Conservation (phyloP, 2,888 invertebrate genomes). For the Thereva nobilitata region DNA sequence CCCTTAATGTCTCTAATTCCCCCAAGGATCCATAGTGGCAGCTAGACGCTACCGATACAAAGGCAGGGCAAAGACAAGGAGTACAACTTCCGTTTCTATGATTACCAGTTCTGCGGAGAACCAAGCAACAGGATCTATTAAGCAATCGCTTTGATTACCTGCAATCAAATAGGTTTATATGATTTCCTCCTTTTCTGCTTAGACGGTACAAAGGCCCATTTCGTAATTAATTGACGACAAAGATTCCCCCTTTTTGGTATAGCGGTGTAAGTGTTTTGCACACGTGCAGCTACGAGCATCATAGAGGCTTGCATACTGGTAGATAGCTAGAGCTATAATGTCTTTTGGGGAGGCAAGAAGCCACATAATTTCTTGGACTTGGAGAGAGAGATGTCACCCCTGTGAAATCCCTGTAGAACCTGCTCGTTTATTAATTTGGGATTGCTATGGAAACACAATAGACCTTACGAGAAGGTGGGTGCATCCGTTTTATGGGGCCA, state of each 20-base stretch:
- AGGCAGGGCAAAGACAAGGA: conserved; percentile 4
- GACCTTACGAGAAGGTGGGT: background rate
- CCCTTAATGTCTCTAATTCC: conserved; percentile 14
- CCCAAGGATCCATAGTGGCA: background rate
- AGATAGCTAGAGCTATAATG: background rate
- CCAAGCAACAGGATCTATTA: conserved; percentile 1
- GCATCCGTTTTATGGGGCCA: conserved; percentile 7
- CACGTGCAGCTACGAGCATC: background rate
- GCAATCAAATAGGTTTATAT: conserved; percentile 22
- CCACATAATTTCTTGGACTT: conserved; percentile 12
- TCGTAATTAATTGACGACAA: conserved; percentile 24
- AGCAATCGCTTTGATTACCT: conserved; percentile 11
- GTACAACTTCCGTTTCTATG: conserved; percentile 21
- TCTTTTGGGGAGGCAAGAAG: conserved; percentile 4
- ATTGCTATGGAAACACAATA: conserved; percentile 14
- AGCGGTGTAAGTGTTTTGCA: background rate
- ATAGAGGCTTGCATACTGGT: background rate
- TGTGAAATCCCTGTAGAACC: background rate
- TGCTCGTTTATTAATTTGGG: conserved; percentile 25
- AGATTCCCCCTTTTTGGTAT: background rate
- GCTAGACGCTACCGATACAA: conserved; percentile 1
- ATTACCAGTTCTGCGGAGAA: background rate
- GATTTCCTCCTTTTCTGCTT: conserved; percentile 10
- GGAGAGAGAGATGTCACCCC: conserved; percentile 18
- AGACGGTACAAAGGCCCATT: conserved; percentile 16